Conservation (phyloP, 53 echinoderm and acorn worm species). For the Temnopleurus reevesii region DNA sequence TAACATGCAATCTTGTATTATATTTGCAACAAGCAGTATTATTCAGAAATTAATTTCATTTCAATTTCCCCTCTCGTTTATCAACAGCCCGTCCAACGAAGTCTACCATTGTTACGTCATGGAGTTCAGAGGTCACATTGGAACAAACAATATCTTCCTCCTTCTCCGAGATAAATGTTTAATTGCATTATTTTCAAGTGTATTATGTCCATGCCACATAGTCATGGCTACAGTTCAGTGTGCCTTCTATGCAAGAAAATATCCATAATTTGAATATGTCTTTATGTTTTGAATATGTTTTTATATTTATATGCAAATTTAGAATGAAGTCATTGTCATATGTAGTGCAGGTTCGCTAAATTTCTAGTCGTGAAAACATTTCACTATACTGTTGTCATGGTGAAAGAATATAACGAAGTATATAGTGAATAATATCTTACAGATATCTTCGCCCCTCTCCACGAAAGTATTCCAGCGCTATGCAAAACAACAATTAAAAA, state of each 20-base stretch:
- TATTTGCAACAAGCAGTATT: neutral
- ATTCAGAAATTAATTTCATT: neutral
- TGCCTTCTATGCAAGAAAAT: neutral
- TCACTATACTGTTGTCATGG: no score
- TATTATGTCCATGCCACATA: conserved; percentile 3
- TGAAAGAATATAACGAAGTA: no score
- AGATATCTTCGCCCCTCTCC: no score
- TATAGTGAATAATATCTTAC: no score
- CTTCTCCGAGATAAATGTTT: conserved; percentile 20
- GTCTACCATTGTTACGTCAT: conserved; percentile 57
- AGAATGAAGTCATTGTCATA: no score
- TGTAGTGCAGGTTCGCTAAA: no score
- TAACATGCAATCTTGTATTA: neutral
- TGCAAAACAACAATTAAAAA: no score
- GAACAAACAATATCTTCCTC: conserved; percentile 47
- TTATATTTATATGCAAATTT: no score
- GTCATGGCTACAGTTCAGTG: neutral
- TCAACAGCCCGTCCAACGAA: conserved; percentile 38
- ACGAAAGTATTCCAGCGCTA: no score
- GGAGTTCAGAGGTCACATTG: conserved; percentile 58
- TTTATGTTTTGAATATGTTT: no score
- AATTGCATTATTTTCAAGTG: neutral
- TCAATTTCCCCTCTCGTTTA: neutral
- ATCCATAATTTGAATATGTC: no score
- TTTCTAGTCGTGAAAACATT: no score